These are phyloP conservation scores for Parnassius smintheus DNA, from an alignment of 2,888 invertebrate genomes.

Conservation along the genomic window DNA sequence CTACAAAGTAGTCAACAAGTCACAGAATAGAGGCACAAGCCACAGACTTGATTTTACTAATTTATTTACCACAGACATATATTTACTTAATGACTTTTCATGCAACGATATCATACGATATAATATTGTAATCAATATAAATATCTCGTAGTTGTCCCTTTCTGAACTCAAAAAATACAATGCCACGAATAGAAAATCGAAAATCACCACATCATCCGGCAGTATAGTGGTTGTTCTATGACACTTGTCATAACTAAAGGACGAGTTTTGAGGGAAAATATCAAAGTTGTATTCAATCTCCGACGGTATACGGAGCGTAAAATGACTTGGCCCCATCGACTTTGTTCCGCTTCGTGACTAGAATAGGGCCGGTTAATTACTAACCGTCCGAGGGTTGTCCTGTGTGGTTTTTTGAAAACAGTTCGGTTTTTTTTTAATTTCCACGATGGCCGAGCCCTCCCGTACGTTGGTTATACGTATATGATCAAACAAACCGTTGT, in stretches of 20 bases:
- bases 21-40: no score
- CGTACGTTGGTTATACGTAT: not conserved
- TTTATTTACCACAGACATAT: no score
- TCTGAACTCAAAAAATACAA: constrained; percentile 24
- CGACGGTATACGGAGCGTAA: constrained; percentile 41
- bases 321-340: constrained; percentile 37
- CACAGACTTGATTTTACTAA: no score
- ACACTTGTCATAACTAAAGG: constrained; percentile 36
- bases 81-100: no score
- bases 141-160: not conserved
- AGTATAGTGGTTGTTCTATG: constrained; percentile 43
- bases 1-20: no score
- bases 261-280: constrained; percentile 36
- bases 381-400: constrained; percentile 25
- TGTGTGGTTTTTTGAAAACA: constrained; percentile 19
- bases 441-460: constrained; percentile 12
- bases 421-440: constrained; percentile 22
- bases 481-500: constrained; percentile 6
- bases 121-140: not conserved
- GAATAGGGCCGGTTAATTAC: constrained; percentile 29
- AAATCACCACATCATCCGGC: constrained; percentile 41
- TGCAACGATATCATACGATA: no score
- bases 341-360: constrained; percentile 30
- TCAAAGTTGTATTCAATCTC: constrained; percentile 48
- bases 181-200: constrained; percentile 30